A percentile compares a stretch with the other conserved stretches of the same genome.
Evolutionary conservation across 2,797 vertebrate species (phyloP).

Genomic region (Lithobates pipiens): DNA sequence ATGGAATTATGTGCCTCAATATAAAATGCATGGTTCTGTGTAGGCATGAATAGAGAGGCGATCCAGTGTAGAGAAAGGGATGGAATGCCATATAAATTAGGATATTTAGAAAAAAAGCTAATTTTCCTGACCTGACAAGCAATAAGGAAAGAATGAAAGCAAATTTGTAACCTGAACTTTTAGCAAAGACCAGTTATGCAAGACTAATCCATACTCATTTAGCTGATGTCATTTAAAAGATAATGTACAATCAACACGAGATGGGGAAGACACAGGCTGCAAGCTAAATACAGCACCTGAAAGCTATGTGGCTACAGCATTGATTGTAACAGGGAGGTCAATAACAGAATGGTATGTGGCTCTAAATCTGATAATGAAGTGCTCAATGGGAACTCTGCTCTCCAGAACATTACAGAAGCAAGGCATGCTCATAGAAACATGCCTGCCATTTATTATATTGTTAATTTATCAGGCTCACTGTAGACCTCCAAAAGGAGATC

Average conservation of each 20-base stretch:
- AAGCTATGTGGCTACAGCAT: slow-evolving; percentile 75
- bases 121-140: slow-evolving; percentile 43
- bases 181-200: slow-evolving; percentile 39
- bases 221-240: slow-evolving; percentile 65
- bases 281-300: slow-evolving; percentile 76
- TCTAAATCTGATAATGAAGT: slow-evolving; percentile 82
- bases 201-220: slow-evolving; percentile 72
- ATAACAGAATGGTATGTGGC: slow-evolving; percentile 80
- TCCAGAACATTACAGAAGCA: slow-evolving; percentile 66
- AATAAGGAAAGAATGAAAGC: slow-evolving; percentile 51
- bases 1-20: neutral
- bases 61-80: neutral
- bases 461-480: neutral
- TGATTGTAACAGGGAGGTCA: slow-evolving; percentile 81
- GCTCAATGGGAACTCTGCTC: slow-evolving; percentile 79
- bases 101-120: neutral
- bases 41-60: neutral
- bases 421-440: slow-evolving; percentile 69
- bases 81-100: neutral
- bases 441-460: slow-evolving; percentile 65
- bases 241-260: slow-evolving; percentile 69
- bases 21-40: neutral
- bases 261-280: slow-evolving; percentile 30
- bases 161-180: slow-evolving; percentile 59
- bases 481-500: too few relatives aligned